Conservation (phyloP, 2,888 invertebrate genomes). For the Harpagoxenus sublaevis region DNA sequence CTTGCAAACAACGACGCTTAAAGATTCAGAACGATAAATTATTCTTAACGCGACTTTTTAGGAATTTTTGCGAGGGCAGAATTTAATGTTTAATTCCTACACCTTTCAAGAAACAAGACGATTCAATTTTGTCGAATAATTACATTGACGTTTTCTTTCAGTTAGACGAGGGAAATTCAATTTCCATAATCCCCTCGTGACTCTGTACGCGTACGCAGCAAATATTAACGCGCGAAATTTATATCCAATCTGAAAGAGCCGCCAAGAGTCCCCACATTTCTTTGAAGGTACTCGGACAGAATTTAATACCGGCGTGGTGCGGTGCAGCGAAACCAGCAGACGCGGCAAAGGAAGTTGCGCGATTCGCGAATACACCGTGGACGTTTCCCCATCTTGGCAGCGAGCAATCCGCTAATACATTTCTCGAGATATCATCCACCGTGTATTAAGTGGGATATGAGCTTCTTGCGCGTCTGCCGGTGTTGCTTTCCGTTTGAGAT, state of each 20-base stretch:
- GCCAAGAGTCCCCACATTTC: constrained; percentile 29
- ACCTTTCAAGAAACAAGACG: background rate
- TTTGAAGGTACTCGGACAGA: constrained; percentile 55
- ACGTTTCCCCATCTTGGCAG: constrained; percentile 41
- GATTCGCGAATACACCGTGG: background rate
- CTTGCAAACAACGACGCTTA: background rate
- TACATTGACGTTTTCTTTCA: background rate
- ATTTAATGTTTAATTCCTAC: constrained; percentile 2
- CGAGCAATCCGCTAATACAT: constrained; percentile 66
- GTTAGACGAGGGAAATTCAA: background rate
- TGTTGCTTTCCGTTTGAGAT: constrained; percentile 66
- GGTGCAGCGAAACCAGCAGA: constrained; percentile 33
- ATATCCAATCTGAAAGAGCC: constrained; percentile 33
- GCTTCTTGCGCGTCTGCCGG: constrained; percentile 63
- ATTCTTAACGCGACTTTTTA: background rate
- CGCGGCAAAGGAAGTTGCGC: constrained; percentile 34
- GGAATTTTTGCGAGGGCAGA: background rate
- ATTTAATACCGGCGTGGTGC: constrained; percentile 61
- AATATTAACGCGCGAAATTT: constrained; percentile 37
- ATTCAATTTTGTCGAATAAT: constrained; percentile 20
- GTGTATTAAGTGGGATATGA: constrained; percentile 66
- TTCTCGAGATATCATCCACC: constrained; percentile 58
- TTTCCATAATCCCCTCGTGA: constrained; percentile 19
- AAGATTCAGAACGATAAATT: background rate
- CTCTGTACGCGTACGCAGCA: background rate